Evolutionary conservation across 2,888 invertebrate species (phyloP), one percentile per base, ranked within the genome.

Genomic region (Drosophila kambysellisi): DNA sequence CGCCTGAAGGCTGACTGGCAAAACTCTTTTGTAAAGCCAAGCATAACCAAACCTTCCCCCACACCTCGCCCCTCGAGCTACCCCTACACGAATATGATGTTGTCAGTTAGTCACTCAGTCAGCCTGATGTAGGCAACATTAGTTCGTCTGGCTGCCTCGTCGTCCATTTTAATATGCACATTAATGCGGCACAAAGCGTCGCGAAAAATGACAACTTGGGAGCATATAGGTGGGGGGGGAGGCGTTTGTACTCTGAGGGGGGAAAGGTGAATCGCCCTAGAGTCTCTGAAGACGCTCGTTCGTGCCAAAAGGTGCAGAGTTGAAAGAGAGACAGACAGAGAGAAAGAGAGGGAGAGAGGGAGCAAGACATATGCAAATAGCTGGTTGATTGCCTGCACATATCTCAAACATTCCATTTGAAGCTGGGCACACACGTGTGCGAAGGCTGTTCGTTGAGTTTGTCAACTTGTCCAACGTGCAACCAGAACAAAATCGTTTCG

Each of bases 141-240:
- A 82, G 82, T 78, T 76, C 70, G 64, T 59, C 68, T 74, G 74
- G 62, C 68, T 51, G 52, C 25, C 35, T 35, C 20, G 37, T 46
- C 80, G 80, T 72, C 73, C 80, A 80, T 81, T 84, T 80, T 70
- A 79, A 79, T 79, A 76, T 82, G 86, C 83, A 78, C 83, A 85
- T 84, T 84, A 88, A 84, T 88, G 83, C 78, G 78, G 74, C 77
- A 84, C 73, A 88, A 85, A 84, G 88, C 88, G 77, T 74, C 85
- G 85, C 82, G 82, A 80, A 84, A 75, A 75, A 80, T 72, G 88
- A 79, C 87, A 87, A 72, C 80, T 61, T 54, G 54, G 63, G 48
- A 32, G 41, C 5, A 41, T n/a, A n/a, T 41, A n/a, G 41, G n/a
- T 9, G 7, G 25, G 46, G 25, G 1, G 9, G 41, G 41, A 2